Percentiles rank a stretch among this genome's conserved stretches.
These are phyloP conservation scores for Pegoplata infirma DNA, from an alignment of 2,888 invertebrate genomes.

Conservation along the genomic window DNA sequence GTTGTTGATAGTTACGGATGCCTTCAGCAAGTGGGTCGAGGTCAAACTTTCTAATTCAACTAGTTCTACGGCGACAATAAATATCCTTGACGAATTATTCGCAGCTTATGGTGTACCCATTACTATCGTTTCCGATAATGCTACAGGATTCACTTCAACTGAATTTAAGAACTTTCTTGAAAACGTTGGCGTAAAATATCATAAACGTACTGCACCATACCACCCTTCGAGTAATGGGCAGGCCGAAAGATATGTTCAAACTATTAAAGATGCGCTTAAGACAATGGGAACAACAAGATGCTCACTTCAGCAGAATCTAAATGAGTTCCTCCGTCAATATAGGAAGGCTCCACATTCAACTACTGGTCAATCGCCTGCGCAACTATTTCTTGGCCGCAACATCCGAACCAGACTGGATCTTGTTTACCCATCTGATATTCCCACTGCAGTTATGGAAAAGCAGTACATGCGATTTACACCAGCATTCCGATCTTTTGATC, in stretches of 20 bases:
- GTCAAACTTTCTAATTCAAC: constrained; percentile 1
- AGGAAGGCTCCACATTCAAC: constrained; percentile 39
- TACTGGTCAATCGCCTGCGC: constrained; percentile 39
- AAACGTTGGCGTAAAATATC: constrained; percentile 51
- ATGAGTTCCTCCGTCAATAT: constrained; percentile 48
- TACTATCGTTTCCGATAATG: constrained; percentile 65
- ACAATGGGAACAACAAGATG: constrained; percentile 36
- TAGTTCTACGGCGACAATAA: constrained; percentile 25
- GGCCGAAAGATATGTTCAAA: constrained; percentile 31
- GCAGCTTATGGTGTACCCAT: no score
- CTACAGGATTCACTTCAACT: constrained; percentile 44
- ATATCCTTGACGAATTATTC: constrained; percentile 51
- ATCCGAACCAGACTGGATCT: constrained; percentile 44
- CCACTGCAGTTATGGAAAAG: not conserved
- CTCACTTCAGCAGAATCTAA: constrained; percentile 44
- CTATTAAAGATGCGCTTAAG: constrained; percentile 53
- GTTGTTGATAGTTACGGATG: constrained; percentile 69
- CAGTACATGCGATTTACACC: not conserved
- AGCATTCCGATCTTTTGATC: not conserved
- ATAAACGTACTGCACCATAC: constrained; percentile 55
- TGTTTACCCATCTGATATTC: constrained; percentile 22
- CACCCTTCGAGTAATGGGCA: constrained; percentile 61
- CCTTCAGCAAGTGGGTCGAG: constrained; percentile 27
- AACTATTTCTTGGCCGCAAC: constrained; percentile 38
- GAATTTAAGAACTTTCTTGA: constrained; percentile 50